Evolutionary conservation across 2,888 invertebrate species (phyloP).

Genomic region (Ochropleura leucogaster): DNA sequence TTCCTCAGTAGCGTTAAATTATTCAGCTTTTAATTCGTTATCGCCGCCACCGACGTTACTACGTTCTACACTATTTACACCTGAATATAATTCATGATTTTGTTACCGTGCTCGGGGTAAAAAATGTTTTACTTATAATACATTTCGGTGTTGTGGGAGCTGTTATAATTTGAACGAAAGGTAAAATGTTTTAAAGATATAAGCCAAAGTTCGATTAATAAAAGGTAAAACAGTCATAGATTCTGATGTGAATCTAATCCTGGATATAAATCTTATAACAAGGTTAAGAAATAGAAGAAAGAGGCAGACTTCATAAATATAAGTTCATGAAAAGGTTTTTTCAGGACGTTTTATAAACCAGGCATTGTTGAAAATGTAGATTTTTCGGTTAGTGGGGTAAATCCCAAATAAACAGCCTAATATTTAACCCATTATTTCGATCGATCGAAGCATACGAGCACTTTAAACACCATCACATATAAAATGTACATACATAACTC

Average conservation of each 20-base stretch:
- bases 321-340: background rate
- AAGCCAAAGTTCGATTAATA: background rate
- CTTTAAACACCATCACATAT: conserved; percentile 24
- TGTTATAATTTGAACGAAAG: conserved; percentile 27
- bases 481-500: conserved; percentile 36
- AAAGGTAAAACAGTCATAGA: background rate
- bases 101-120: conserved; percentile 64
- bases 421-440: background rate
- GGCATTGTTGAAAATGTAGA: background rate
- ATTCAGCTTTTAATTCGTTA: conserved; percentile 90
- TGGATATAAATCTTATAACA: background rate
- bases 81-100: conserved; percentile 85
- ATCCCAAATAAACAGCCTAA: background rate
- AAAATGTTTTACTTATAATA: conserved; percentile 43
- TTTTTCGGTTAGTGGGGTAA: too few species aligned
- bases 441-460: background rate
- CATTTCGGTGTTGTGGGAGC: conserved; percentile 16
- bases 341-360: background rate
- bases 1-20: conserved; percentile 85
- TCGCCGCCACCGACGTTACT: conserved; percentile 85
- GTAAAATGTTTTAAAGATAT: conserved; percentile 1
- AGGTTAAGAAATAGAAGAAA: background rate
- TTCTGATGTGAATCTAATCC: background rate
- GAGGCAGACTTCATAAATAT: background rate
- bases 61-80: conserved; percentile 87